phyloP scores from a whole-genome alignment of 2,797 vertebrate species.

The Euthynnus affinis region DNA sequence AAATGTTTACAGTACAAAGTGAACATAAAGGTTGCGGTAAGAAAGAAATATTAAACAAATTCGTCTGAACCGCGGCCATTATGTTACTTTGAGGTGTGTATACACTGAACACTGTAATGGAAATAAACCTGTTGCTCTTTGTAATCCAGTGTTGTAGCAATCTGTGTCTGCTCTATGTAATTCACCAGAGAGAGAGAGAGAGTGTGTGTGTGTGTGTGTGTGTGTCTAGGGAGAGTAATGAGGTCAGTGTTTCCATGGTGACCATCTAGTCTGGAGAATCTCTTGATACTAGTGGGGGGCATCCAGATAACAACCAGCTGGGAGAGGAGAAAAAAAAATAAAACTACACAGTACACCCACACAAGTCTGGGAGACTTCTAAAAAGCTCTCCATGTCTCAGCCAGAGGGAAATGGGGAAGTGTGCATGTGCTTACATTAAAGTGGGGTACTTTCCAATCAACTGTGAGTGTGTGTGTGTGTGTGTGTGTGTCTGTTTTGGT shows the following conservation, averaged over 20 bases:
- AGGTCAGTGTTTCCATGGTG: slow-evolving; percentile 62
- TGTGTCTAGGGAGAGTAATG: slow-evolving; percentile 26
- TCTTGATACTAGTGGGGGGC: slow-evolving; percentile 57
- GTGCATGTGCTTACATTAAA: slow-evolving; percentile 55
- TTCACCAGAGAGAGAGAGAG: neutral
- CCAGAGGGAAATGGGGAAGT: slow-evolving; percentile 27
- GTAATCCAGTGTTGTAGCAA: slow-evolving; percentile 9
- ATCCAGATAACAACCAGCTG: slow-evolving; percentile 76
- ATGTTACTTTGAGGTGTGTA: neutral
- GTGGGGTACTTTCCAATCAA: slow-evolving; percentile 55
- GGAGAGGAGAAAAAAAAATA: slow-evolving; percentile 12
- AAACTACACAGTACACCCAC: slow-evolving; percentile 9
- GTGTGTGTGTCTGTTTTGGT: slow-evolving; percentile 27
- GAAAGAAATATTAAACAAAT: neutral
- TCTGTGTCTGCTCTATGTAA: slow-evolving; percentile 18
- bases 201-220: slow-evolving; percentile 12
- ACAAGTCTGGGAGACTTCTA: slow-evolving; percentile 37
- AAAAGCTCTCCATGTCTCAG: slow-evolving; percentile 34
- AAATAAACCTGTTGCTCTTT: slow-evolving; percentile 10
- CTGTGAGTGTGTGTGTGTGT: slow-evolving; percentile 13
- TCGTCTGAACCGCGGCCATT: neutral
- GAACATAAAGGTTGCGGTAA: neutral
- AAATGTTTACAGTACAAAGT: too few relatives aligned
- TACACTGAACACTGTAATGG: neutral
- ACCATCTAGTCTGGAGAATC: slow-evolving; percentile 62